Base-by-base conservation (phyloP, 2,888 invertebrate genomes). In the Pristionchus entomophagus region DNA sequence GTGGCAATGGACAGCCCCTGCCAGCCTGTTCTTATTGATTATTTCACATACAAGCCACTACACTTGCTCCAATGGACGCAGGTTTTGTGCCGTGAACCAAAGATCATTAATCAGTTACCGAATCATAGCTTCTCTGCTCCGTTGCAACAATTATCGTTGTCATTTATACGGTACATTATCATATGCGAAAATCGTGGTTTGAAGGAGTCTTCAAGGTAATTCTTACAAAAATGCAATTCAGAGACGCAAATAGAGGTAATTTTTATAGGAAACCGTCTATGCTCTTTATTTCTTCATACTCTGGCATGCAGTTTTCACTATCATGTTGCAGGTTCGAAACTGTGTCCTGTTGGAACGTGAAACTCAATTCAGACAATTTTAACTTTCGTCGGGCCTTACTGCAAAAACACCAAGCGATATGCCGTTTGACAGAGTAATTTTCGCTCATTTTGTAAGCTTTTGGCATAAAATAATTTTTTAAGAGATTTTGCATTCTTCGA, bases 151-250 rank as follows among this genome's bases (percentile, higher is more conserved):
- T 78, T 26, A 26, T 78, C 3, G 45, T 78, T 3, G 78, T 78
- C 0, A 22, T 41, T 12, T 73, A 73, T 22, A 73, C 73, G 1
- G 19, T 45, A 2, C 41, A 41, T 6, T 26, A 41, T 4, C 5
- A 73, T 19, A 12, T 73, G 73, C 73, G 41, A 5, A 73, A 73
- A 41, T 73, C 73, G 0, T 73, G 73, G 73, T 73, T 73, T 22
- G 73, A 73, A 14, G 41, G 45, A 10, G 73, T 73, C 1, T 73
- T 73, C 41, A 73, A 73, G 73, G 69, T 69, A 4, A 17, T 10
- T 35, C n/a, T 26, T 8, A 38, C 17, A 26, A 4, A 35, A 38
- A 69, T 35, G n/a, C 12, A 32, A 32, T 69, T 38, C 29, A 17
- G 2, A 22, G 2, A 65, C 14, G 6, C 29, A 35, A 59, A 6